Percentiles rank a stretch among this genome's conserved stretches.
Conservation (phyloP, 2,888 invertebrate genomes). For the Siphonodentalium dalli region DNA sequence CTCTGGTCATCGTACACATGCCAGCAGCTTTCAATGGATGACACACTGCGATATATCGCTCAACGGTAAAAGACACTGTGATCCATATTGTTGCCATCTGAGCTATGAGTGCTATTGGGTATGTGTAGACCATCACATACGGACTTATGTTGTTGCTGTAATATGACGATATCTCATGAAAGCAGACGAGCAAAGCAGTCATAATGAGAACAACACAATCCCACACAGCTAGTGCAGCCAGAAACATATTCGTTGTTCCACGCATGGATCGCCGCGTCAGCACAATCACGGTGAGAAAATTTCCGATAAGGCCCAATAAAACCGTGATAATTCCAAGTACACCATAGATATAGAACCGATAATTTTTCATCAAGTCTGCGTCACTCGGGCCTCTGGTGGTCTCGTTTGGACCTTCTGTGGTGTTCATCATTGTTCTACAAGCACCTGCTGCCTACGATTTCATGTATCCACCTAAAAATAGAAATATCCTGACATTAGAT, state of each 20-base stretch:
- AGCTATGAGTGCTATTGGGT: constrained; percentile 82
- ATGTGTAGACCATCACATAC: constrained; percentile 58
- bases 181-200: constrained; percentile 53
- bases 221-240: constrained; percentile 61
- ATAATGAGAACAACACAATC: constrained; percentile 59
- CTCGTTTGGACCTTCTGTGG: no score
- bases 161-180: constrained; percentile 40
- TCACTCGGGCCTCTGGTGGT: no score
- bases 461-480: no score
- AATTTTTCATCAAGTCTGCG: no score
- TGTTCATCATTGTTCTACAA: no score
- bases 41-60: constrained; percentile 85
- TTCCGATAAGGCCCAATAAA: constrained; percentile 76
- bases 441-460: no score
- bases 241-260: constrained; percentile 73
- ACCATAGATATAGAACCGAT: constrained; percentile 54
- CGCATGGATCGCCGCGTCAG: constrained; percentile 74
- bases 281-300: constrained; percentile 70
- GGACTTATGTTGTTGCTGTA: constrained; percentile 45
- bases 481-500: no score
- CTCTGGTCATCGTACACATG: constrained; percentile 88
- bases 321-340: constrained; percentile 50
- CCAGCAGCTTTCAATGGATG: constrained; percentile 84
- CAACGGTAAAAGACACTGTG: constrained; percentile 75
- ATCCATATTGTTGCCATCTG: constrained; percentile 95